A percentile compares a stretch with the other conserved stretches of the same genome.
Conservation (phyloP, 2,113 vertebrate species). For the Peromyscus californicus region DNA sequence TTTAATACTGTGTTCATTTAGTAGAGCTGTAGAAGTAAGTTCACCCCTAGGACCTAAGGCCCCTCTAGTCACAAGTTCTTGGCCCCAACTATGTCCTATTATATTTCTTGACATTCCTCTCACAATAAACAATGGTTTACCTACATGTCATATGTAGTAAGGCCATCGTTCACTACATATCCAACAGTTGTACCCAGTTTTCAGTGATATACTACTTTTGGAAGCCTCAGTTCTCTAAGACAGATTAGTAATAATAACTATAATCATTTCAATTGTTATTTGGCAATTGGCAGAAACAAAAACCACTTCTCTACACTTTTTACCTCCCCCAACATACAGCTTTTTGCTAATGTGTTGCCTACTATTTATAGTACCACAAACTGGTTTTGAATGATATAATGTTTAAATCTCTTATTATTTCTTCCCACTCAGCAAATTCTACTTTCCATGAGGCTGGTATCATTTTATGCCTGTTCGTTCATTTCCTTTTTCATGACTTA, state of each 20-base stretch:
- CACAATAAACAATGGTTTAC: background rate
- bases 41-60: background rate
- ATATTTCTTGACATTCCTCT: background rate
- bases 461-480: background rate
- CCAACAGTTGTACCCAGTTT: background rate
- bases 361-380: background rate
- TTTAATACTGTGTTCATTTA: background rate
- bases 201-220: background rate
- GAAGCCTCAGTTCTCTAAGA: background rate
- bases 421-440: background rate
- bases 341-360: background rate
- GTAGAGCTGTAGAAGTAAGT: no score
- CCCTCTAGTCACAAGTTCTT: background rate
- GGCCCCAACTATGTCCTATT: background rate
- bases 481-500: conserved; percentile 53
- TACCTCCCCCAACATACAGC: background rate
- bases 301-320: background rate
- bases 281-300: conserved; percentile 27
- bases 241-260: background rate
- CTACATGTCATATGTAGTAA: background rate
- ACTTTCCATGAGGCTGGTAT: background rate
- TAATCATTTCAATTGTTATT: background rate
- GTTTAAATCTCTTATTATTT: background rate
- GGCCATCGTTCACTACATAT: background rate
- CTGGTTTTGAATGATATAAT: background rate